Conservation (phyloP, 2,888 invertebrate species). For the Tetanocera ferruginea region DNA sequence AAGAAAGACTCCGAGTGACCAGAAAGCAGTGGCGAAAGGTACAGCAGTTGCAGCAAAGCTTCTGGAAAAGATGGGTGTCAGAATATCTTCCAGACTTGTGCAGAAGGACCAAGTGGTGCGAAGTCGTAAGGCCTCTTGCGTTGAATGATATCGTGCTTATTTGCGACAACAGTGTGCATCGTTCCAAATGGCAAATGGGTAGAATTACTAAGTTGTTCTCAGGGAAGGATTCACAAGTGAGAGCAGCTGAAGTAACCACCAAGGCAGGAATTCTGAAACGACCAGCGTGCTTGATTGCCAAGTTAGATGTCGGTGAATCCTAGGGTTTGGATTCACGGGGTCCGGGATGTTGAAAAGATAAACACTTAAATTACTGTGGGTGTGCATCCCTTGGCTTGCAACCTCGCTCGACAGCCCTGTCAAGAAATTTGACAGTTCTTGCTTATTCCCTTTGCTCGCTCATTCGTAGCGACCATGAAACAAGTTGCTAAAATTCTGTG, state of each 20-base stretch:
- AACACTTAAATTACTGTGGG: too few relatives aligned
- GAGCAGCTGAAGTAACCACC: slow-evolving; percentile 51
- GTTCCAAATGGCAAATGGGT: slow-evolving; percentile 41
- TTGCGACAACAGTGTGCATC: background rate
- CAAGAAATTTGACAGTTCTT: too few relatives aligned
- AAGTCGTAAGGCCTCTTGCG: slow-evolving; percentile 38
- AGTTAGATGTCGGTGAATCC: slow-evolving; percentile 60
- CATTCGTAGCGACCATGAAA: too few relatives aligned
- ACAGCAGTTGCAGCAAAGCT: slow-evolving; percentile 3
- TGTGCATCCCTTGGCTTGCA: too few relatives aligned
- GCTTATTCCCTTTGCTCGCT: too few relatives aligned
- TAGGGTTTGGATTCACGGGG: slow-evolving; percentile 41
- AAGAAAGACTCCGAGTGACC: slow-evolving; percentile 1
- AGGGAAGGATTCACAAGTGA: slow-evolving; percentile 50
- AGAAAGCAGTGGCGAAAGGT: background rate
- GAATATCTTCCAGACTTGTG: slow-evolving; percentile 20
- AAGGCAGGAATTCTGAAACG: slow-evolving; percentile 48
- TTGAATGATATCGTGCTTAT: too few relatives aligned
- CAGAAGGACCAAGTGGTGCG: slow-evolving; percentile 34
- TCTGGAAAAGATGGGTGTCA: background rate
- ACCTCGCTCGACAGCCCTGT: too few relatives aligned
- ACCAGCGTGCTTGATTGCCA: slow-evolving; percentile 53
- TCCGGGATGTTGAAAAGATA: background rate
- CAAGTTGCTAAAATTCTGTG: too few relatives aligned
- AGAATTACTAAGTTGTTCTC: slow-evolving; percentile 45